Evolutionary conservation across 2,113 vertebrate species (phyloP), one percentile per base, ranked within the genome.

Genomic region (Numida meleagris): DNA sequence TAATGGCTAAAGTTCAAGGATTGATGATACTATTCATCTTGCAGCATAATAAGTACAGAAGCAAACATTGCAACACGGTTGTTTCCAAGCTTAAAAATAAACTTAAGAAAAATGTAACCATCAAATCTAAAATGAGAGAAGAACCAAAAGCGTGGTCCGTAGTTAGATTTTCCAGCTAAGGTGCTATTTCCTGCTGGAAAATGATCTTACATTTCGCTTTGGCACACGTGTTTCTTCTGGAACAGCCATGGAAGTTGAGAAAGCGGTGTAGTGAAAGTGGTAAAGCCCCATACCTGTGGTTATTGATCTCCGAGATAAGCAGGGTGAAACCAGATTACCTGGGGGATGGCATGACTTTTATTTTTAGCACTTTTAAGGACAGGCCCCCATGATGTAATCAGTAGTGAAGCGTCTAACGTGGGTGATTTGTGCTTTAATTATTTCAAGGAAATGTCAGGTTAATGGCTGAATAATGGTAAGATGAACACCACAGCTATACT

Each of bases 1-100:
- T 2, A 31, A 53, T 65, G 88, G 70, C 76, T 91, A 93, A 93
- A 96, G 94, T 96, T 96, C 95, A 97, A 76, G 86, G 70, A 61
- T 70, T 65, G 89, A 90, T 95, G 78, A 25, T 63, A 20, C 36
- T 65, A 33, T 68, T 83, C 70, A n/a, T 81, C 48, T 42, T 63
- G 48, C 76, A 76, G 73, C 86, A 82, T 90, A 95, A 94, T 93
- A 95, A 95, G 95, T 93, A 93, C 0, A 82, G 90, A 92, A 65
- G 40, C 95, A 90, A 93, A 89, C 75, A 94, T 95, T 95, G 92
- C 91, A 86, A 88, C 88, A 94, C n/a, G 36, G 9, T 76, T 31
- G 78, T 82, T 94, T 45, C 34, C 13, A 5, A 43, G 55, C 51
- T 78, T 45, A 85, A 82, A 70, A 46, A 80, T 33, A 17, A 34